Conservation (phyloP, 1,140 invertebrate genomes). For the Drosophila prosaltans region DNA sequence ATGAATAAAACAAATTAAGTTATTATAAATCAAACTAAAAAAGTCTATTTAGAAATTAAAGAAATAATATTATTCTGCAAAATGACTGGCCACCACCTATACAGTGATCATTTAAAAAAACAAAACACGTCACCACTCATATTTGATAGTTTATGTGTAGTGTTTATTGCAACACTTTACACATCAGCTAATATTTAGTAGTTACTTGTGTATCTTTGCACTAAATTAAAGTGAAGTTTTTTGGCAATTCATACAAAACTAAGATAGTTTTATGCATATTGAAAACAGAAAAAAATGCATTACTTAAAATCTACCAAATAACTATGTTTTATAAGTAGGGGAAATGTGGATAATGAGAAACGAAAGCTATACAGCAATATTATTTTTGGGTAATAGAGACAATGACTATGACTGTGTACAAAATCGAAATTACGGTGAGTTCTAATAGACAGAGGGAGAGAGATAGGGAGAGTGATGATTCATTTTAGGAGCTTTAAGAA, state of each 20-base stretch:
- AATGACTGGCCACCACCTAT: conserved; percentile 61
- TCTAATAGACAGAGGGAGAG: conserved; percentile 49
- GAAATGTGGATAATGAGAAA: conserved; percentile 63
- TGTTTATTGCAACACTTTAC: conserved; percentile 70
- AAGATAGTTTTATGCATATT: conserved; percentile 25
- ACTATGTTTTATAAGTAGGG: conserved; percentile 27
- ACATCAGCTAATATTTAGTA: conserved; percentile 69
- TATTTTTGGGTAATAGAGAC: conserved; percentile 41
- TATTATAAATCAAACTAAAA: not conserved
- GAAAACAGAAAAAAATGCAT: conserved; percentile 46
- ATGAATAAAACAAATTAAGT: conserved; percentile 1
- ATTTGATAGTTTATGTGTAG: conserved; percentile 20
- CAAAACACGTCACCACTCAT: conserved; percentile 27
- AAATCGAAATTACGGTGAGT: conserved; percentile 73
- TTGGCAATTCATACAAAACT: conserved; percentile 28
- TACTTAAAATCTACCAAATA: conserved; percentile 53
- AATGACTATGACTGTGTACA: conserved; percentile 66
- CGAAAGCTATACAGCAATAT: conserved; percentile 58
- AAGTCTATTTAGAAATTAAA: conserved; percentile 10
- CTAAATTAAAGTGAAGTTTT: conserved; percentile 37
- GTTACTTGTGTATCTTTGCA: conserved; percentile 47
- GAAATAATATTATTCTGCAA: conserved; percentile 25
- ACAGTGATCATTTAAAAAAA: conserved; percentile 28
- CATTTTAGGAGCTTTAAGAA: conserved; percentile 44
- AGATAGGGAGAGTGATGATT: conserved; percentile 44